Evolutionary conservation across 2,888 invertebrate genomes (phyloP), one percentile per base, ranked within the genome.

Genomic region (Leistus spinibarbis): DNA sequence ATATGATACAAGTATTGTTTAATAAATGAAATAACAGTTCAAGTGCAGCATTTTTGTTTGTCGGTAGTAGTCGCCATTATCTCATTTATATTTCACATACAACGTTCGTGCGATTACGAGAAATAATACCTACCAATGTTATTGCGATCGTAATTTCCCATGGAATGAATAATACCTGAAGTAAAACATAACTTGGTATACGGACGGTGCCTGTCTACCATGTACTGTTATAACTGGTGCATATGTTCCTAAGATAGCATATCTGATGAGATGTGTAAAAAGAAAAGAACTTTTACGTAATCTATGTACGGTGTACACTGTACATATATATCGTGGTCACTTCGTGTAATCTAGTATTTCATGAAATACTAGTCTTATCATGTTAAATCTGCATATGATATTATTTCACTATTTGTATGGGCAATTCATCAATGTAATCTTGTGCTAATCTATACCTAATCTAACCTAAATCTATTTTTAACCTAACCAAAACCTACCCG

Each of bases 131-230:
- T 54, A 56, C 65, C 65, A 19, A 71, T 65, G 65, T 65, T 65
- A 71, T 71, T 65, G 65, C 65, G 65, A 56, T 71, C 71, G 71
- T 56, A 71, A 65, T 71, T 71, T 71, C 17, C 22, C 23, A 7
- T 54, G 56, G 56, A 71, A 71, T 71, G 71, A 71, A 71, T 71
- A 65, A 64, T 54, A 65, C 64, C 27, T 56, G 63, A 70, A 70
- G 54, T 40, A 40, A 40, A 40, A 40, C 40, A 40, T 40, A 70
- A 63, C 63, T 70, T 20, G 40, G 7, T 62, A 9, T 19, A 17
- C 16, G 57, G 10, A 57, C 57, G 3, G 57, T 57, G 20, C 57
- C 13, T 40, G 40, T 40, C 40, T 40, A 40, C 40, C 40, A 40
- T 10, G 40, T 40, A 40, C 40, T 10, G 13, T 7, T 40, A 13